Evolutionary conservation across 92 coral and sea anemone genomes (phyloP).

Genomic region (Porites divaricata): DNA sequence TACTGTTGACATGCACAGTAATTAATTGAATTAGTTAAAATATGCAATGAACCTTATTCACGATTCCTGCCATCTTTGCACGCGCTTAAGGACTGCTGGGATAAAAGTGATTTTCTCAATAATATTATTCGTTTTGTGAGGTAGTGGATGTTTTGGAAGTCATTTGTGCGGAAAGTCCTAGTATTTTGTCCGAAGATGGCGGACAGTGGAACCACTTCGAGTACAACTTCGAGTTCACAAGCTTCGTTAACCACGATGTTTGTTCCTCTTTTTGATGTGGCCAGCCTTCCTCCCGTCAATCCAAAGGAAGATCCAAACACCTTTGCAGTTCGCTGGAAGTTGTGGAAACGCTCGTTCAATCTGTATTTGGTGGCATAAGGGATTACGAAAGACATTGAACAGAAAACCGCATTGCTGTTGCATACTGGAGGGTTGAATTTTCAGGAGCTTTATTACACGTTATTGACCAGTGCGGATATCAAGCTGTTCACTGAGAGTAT

Average conservation of each 20-base stretch:
- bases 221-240: slow-evolving; percentile 7
- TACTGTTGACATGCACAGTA: no score
- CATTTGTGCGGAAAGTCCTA: no score
- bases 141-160: no score
- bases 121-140: no score
- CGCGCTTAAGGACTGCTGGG: no score
- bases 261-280: slow-evolving; percentile 27
- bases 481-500: slow-evolving; percentile 12
- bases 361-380: slow-evolving; percentile 35
- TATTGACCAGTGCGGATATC: slow-evolving; percentile 10
- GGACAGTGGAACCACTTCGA: no score
- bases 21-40: no score
- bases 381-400: slow-evolving; percentile 10
- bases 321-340: slow-evolving; percentile 29
- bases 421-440: slow-evolving; percentile 26
- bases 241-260: slow-evolving; percentile 1
- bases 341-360: background rate
- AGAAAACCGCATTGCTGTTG: slow-evolving; percentile 39
- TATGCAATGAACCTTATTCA: no score
- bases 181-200: no score
- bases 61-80: no score
- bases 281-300: slow-evolving; percentile 38
- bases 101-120: no score
- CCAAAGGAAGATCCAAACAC: slow-evolving; percentile 4
- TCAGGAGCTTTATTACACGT: slow-evolving; percentile 32